A percentile compares a stretch with the other conserved stretches of the same genome.
Conservation (phyloP, 2,113 vertebrate genomes). For the Paratilapia polleni region DNA sequence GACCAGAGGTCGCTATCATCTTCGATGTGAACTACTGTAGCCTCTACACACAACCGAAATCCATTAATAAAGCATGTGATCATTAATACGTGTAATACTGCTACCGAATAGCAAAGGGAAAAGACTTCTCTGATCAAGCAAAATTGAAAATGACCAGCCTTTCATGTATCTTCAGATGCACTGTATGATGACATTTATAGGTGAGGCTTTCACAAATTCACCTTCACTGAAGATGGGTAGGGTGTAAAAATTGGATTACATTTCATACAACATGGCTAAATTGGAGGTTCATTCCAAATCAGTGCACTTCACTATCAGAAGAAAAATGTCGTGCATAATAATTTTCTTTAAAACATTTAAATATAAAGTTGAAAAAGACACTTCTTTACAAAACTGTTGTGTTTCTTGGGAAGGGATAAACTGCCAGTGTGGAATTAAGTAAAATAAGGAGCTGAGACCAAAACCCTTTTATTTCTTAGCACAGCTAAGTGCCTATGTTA, state of each 20-base stretch:
- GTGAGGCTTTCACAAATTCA: background rate
- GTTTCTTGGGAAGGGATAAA: background rate
- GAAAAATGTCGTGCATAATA: background rate
- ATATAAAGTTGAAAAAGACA: background rate
- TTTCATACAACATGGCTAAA: background rate
- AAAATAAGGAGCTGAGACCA: background rate
- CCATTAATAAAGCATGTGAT: background rate
- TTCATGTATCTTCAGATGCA: background rate
- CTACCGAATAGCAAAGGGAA: background rate
- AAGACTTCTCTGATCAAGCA: background rate
- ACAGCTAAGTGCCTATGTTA: background rate
- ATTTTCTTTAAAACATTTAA: background rate
- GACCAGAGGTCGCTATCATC: slow-evolving; percentile 40
- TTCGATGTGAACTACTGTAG: background rate
- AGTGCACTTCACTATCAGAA: background rate
- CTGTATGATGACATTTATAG: background rate
- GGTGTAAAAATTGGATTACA: background rate
- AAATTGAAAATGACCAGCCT: background rate
- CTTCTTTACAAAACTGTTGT: background rate
- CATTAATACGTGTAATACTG: background rate
- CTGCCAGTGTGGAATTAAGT: background rate
- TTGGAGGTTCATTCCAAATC: background rate
- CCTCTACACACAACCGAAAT: background rate
- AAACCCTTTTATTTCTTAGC: slow-evolving; percentile 19
- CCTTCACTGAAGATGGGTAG: background rate